Percentiles rank a stretch among this genome's conserved stretches.
These are phyloP conservation scores for Trachelus tabidus DNA, from an alignment of 2,888 invertebrate genomes.

Conservation along the genomic window DNA sequence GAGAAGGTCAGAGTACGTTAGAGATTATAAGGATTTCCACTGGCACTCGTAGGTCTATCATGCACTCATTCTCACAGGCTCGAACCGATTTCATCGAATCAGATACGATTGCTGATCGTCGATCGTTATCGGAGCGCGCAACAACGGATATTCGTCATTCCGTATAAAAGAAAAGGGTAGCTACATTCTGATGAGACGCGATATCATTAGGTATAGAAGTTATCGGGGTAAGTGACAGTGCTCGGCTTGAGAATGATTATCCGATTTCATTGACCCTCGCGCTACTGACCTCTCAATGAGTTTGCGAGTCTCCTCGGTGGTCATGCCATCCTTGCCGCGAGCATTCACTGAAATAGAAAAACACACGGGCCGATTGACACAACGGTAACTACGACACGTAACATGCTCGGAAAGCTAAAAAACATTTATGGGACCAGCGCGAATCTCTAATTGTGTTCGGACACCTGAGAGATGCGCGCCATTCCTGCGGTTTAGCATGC, in stretches of 20 bases:
- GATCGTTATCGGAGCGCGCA: no score
- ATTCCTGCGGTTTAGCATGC: constrained; percentile 12
- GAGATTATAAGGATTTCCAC: constrained; percentile 24
- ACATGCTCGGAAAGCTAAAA: constrained; percentile 42
- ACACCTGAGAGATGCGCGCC: constrained; percentile 10
- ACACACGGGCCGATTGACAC: constrained; percentile 69
- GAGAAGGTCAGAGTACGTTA: constrained; percentile 40
- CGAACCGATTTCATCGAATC: background rate
- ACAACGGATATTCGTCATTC: no score
- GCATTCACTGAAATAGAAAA: constrained; percentile 75
- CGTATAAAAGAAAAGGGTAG: no score
- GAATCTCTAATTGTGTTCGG: constrained; percentile 14
- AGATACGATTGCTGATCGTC: background rate
- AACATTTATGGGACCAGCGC: constrained; percentile 6
- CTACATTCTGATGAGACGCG: no score
- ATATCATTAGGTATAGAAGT: no score
- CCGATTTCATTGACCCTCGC: constrained; percentile 36
- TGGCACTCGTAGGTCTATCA: constrained; percentile 68
- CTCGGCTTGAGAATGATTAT: no score
- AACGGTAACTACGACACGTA: constrained; percentile 64
- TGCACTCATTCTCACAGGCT: constrained; percentile 53
- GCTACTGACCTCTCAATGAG: constrained; percentile 94
- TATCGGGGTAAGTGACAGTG: no score
- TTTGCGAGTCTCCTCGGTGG: constrained; percentile 97
- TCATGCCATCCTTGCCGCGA: constrained; percentile 89